phyloP scores from a whole-genome alignment of 2,797 vertebrate species.

The Acanthurus lineatus region DNA sequence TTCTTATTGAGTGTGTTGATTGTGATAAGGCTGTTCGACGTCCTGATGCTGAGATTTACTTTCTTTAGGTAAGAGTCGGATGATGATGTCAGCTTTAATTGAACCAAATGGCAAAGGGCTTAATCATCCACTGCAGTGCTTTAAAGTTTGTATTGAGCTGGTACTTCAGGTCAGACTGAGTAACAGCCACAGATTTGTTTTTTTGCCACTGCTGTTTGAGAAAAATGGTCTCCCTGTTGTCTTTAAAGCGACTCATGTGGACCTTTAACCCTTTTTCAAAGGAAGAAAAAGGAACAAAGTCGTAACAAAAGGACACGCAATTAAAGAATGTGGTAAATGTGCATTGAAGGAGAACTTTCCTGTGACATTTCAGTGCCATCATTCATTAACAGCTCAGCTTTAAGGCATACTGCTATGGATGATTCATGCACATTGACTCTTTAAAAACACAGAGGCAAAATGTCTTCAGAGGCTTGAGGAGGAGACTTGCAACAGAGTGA shows the following conservation, averaged over 20 bases:
- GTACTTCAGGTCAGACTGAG: not conserved
- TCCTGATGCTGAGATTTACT: conserved; percentile 5
- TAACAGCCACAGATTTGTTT: conserved; percentile 7
- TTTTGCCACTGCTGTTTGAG: not conserved
- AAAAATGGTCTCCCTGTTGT: not conserved
- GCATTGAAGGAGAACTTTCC: not conserved
- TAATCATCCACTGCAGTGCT: conserved; percentile 9
- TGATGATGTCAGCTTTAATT: conserved; percentile 32
- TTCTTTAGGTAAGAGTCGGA: conserved; percentile 15
- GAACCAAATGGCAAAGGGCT: conserved; percentile 19
- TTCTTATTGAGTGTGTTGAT: conserved; percentile 11
- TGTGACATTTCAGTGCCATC: conserved; percentile 2
- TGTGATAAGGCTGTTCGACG: conserved; percentile 4
- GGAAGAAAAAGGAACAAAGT: not conserved
- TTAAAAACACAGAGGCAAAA: conserved; percentile 18
- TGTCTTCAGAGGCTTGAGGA: conserved; percentile 1
- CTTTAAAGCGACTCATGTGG: not conserved
- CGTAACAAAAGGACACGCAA: not conserved
- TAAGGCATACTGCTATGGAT: conserved; percentile 8
- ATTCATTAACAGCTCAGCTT: not conserved
- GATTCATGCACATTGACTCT: conserved; percentile 33
- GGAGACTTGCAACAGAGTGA: conserved; percentile 24
- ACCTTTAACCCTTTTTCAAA: not conserved
- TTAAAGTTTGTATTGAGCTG: not conserved
- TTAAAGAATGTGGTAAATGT: not conserved